These are phyloP conservation scores for Axis porcinus DNA, from an alignment of 2,113 vertebrate species.

Conservation along the genomic window DNA sequence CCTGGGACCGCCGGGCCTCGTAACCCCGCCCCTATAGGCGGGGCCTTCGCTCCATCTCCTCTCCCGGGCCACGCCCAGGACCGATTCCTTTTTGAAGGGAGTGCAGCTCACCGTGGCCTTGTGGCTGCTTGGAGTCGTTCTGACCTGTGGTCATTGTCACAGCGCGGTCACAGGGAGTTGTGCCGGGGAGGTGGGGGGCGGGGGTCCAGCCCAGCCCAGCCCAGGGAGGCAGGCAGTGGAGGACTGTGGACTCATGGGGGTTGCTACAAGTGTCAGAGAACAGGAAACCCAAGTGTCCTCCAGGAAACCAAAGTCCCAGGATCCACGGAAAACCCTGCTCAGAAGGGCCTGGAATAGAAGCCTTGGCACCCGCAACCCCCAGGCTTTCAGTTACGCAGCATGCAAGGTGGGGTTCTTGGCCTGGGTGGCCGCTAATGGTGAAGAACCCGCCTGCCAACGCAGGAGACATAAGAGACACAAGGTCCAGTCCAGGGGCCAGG, in stretches of 20 bases:
- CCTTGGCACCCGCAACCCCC: no score
- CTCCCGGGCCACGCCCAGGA: background rate
- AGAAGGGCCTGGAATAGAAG: background rate
- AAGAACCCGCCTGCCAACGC: background rate
- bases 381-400: background rate
- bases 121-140: background rate
- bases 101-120: background rate
- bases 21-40: rapidly evolving
- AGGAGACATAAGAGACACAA: background rate
- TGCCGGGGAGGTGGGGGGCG: background rate
- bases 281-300: background rate
- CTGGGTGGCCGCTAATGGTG: background rate
- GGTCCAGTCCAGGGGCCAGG: background rate
- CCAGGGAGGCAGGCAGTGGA: background rate
- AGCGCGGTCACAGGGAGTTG: background rate
- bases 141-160: background rate
- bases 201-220: background rate
- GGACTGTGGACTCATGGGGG: background rate
- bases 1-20: no score
- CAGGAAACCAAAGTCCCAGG: background rate
- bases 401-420: background rate
- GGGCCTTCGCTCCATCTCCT: background rate
- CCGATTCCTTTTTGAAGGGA: rapidly evolving
- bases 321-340: background rate
- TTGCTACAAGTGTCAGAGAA: background rate